Conservation (phyloP, 1,140 invertebrate species). For the Diorhabda carinulata region DNA sequence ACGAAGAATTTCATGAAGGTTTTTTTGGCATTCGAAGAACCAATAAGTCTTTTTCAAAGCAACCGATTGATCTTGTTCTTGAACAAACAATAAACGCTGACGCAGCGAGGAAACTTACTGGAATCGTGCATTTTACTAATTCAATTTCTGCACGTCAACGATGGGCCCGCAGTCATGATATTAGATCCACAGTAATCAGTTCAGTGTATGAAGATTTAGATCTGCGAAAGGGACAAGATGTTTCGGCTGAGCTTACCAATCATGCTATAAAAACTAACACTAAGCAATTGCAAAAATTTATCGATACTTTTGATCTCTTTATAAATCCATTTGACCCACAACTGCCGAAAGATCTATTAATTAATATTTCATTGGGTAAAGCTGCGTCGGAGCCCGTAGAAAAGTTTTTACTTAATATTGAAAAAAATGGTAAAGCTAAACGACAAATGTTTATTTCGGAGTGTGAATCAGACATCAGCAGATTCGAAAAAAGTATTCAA, state of each 20-base stretch:
- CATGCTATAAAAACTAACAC: too few relatives aligned
- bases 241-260: constrained; percentile 29
- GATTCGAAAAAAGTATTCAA: constrained; percentile 12
- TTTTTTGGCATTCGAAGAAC: too few relatives aligned
- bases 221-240: constrained; percentile 25
- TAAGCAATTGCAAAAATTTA: constrained; percentile 7
- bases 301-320: constrained; percentile 26
- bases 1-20: too few relatives aligned
- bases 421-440: too few relatives aligned
- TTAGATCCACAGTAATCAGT: constrained; percentile 30
- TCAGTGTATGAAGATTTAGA: constrained; percentile 23
- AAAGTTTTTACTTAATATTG: too few relatives aligned
- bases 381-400: constrained; percentile 15
- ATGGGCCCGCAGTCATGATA: constrained; percentile 30
- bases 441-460: constrained; percentile 21
- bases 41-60: too few relatives aligned
- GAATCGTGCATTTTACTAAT: constrained; percentile 21
- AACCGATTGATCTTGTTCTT: too few relatives aligned
- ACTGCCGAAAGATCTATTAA: constrained; percentile 29
- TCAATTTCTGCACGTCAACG: constrained; percentile 12
- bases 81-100: too few relatives aligned
- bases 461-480: constrained; percentile 11
- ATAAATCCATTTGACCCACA: constrained; percentile 29
- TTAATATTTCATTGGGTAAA: constrained; percentile 29
- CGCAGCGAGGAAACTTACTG: constrained; percentile 36